These are phyloP conservation scores for Indicator maculatus DNA, from an alignment of 2,113 vertebrate genomes.

Conservation along the genomic window DNA sequence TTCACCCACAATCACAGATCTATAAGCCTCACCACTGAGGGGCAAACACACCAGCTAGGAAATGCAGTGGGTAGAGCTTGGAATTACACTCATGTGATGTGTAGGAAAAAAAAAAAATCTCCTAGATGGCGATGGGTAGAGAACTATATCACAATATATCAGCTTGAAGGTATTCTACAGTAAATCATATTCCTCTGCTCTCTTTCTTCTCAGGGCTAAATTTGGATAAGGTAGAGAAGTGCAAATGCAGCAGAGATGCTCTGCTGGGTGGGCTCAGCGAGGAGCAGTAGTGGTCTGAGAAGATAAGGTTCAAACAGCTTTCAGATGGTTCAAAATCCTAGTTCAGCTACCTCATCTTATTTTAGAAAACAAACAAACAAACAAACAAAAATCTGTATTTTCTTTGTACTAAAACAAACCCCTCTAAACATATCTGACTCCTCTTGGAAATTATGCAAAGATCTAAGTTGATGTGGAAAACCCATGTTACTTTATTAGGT, in stretches of 20 bases:
- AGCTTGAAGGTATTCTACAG: background rate
- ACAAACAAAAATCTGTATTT: background rate
- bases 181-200: background rate
- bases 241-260: background rate
- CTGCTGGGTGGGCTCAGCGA: background rate
- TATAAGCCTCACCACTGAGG: background rate
- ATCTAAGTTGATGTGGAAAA: background rate
- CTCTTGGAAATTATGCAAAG: background rate
- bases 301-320: background rate
- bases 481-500: fast-evolving
- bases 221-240: background rate
- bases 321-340: background rate
- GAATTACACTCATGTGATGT: background rate
- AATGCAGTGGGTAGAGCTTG: background rate
- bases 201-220: background rate
- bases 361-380: background rate
- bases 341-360: background rate
- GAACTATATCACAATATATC: background rate
- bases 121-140: background rate
- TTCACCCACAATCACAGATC: background rate
- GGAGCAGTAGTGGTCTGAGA: background rate
- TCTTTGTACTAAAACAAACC: background rate
- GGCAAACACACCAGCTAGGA: background rate
- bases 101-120: background rate
- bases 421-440: background rate